Evolutionary conservation across 2,888 invertebrate genomes (phyloP).

Genomic region (Andrena bicolor): DNA sequence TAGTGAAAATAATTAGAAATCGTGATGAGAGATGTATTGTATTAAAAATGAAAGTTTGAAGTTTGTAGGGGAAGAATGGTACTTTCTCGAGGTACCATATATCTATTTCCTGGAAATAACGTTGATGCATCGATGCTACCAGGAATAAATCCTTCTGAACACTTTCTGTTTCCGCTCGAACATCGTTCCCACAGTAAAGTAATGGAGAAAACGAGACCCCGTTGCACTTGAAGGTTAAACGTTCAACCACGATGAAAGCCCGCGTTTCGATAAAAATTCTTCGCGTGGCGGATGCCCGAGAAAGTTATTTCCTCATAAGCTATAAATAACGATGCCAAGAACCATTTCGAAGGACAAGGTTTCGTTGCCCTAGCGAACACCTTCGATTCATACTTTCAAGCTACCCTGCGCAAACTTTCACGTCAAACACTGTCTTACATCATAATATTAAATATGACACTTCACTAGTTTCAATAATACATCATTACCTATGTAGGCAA

Average conservation of each 20-base stretch:
- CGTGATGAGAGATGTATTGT: not conserved
- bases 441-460: too few relatives aligned
- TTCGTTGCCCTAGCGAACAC: constrained; percentile 24
- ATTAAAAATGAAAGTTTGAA: not conserved
- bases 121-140: not conserved
- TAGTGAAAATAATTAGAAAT: too few relatives aligned
- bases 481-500: too few relatives aligned
- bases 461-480: too few relatives aligned
- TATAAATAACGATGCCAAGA: constrained; percentile 47
- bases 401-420: not conserved
- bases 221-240: constrained; percentile 54
- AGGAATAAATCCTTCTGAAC: constrained; percentile 14
- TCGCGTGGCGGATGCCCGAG: constrained; percentile 46
- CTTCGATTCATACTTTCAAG: constrained; percentile 9
- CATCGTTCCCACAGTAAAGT: constrained; percentile 30
- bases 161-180: constrained; percentile 45
- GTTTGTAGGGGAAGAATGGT: not conserved
- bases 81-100: not conserved
- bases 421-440: not conserved
- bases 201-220: constrained; percentile 49
- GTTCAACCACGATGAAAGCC: constrained; percentile 45
- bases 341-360: constrained; percentile 44
- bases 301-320: constrained; percentile 51
- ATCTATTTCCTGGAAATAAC: not conserved
- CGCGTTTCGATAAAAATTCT: constrained; percentile 44